Percentiles rank a stretch among this genome's conserved stretches.
Conservation (phyloP, 1,140 invertebrate species). For the Araneus ventricosus region DNA sequence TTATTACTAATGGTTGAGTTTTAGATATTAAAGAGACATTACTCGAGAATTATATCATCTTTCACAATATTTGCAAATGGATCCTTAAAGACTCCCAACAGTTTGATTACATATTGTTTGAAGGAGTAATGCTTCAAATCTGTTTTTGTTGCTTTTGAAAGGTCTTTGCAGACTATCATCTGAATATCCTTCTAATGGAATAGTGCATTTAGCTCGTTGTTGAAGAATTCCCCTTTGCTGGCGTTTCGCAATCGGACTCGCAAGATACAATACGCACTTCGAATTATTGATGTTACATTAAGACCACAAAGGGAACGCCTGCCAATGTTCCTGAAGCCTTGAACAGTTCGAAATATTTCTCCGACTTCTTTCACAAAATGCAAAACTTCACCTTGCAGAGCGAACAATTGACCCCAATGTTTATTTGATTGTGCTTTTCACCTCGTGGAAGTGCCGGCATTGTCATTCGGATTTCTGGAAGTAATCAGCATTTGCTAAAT, state of each 20-base stretch:
- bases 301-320: neutral
- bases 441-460: conserved; percentile 31
- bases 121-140: too few species aligned
- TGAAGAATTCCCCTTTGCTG: neutral
- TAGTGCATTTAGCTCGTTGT: neutral
- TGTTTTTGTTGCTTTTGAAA: too few species aligned
- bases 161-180: neutral
- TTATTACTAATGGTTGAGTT: too few species aligned
- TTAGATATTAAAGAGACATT: too few species aligned
- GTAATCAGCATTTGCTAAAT: conserved; percentile 56
- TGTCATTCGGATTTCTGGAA: conserved; percentile 52
- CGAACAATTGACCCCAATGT: conserved; percentile 59
- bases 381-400: conserved; percentile 49
- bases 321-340: neutral
- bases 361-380: neutral
- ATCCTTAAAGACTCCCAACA: too few species aligned
- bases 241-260: neutral
- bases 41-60: too few species aligned
- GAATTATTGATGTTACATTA: conserved; percentile 42
- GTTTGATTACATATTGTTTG: too few species aligned
- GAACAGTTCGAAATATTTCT: conserved; percentile 16
- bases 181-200: neutral
- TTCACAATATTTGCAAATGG: too few species aligned
- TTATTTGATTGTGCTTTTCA: conserved; percentile 60
- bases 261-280: conserved; percentile 1